phyloP scores from a whole-genome alignment of 2,113 vertebrate species.

The Ageneiosus marmoratus region DNA sequence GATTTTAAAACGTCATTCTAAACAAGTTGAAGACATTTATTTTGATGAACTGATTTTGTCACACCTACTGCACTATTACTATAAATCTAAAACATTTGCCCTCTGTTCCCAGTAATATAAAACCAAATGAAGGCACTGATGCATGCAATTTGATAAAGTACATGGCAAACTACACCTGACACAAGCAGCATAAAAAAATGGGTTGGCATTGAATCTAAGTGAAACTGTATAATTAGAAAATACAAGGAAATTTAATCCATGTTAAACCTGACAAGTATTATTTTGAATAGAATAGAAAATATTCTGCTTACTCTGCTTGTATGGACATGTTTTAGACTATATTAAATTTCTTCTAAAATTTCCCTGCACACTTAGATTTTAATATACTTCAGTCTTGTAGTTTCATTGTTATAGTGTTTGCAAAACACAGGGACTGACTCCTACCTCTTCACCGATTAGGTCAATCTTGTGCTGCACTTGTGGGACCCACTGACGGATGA shows the following conservation, averaged over 20 bases:
- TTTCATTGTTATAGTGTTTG: not conserved
- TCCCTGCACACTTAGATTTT: not conserved
- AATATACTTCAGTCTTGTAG: not conserved
- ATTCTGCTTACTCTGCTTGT: not conserved
- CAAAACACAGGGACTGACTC: slow-evolving; percentile 4
- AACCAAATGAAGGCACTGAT: not conserved
- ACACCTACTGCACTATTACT: not conserved
- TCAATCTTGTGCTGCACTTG: slow-evolving; percentile 94
- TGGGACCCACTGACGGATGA: slow-evolving; percentile 91
- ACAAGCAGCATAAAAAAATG: not conserved
- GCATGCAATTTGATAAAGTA: slow-evolving; percentile 16
- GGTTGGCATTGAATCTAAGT: not conserved
- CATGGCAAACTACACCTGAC: not conserved
- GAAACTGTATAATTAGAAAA: slow-evolving; percentile 9
- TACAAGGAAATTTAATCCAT: not conserved
- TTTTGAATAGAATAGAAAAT: not conserved
- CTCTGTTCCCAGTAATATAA: slow-evolving; percentile 3
- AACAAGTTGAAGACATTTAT: not conserved
- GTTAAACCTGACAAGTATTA: not conserved
- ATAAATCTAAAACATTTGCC: not conserved
- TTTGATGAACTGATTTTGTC: not conserved
- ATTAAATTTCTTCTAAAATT: not conserved
- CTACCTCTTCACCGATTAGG: slow-evolving; percentile 86
- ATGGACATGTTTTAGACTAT: not conserved
- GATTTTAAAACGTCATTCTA: not conserved